Evolutionary conservation across 2,888 invertebrate genomes (phyloP), one percentile per base, ranked within the genome.

Genomic region (Nephrotoma appendiculata): DNA sequence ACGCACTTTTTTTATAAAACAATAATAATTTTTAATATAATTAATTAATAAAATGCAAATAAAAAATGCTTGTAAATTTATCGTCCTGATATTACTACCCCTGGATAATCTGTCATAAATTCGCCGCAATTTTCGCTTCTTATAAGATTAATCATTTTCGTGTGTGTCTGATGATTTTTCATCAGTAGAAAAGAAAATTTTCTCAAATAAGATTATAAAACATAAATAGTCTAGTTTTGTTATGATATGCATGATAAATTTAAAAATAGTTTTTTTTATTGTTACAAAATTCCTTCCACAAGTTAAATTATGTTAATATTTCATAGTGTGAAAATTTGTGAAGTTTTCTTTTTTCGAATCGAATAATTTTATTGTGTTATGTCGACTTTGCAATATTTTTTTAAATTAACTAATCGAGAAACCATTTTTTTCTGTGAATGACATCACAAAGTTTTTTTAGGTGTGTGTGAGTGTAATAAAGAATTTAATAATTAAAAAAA

Each of bases 401-500:
- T 71, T 71, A 31, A 31, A 71, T 71, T 71, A n/a, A n/a, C n/a
- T n/a, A 71, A 71, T 71, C 43, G 44, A 85, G 85, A 44, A 15
- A 42, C 85, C 86, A 86, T 86, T 57, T 86, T n/a, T 86, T 86
- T 52, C 41, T 11, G 71, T 52, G 86, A 86, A 86, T 86, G 86
- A 86, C 86, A 86, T 86, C 86, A 86, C 86, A 41, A 41, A 45
- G 43, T 84, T 84, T 84, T 84, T 85, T 44, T 85, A 85, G 85
- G 85, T 85, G 85, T 85, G 71, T 71, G 71, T 71, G 71, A 9
- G 7, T 71, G 9, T 9, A 71, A 44, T 6, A 71, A 71, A 71
- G 19, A 71, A 31, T 71, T 71, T 71, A 71, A 71, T 71, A 31
- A 9, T 57, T 71, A 71, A 71, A 71, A 71, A 71, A 31, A 7